These are phyloP conservation scores for Caenorhabditis remanei DNA, from an alignment of 1,140 invertebrate species.

Conservation along the genomic window DNA sequence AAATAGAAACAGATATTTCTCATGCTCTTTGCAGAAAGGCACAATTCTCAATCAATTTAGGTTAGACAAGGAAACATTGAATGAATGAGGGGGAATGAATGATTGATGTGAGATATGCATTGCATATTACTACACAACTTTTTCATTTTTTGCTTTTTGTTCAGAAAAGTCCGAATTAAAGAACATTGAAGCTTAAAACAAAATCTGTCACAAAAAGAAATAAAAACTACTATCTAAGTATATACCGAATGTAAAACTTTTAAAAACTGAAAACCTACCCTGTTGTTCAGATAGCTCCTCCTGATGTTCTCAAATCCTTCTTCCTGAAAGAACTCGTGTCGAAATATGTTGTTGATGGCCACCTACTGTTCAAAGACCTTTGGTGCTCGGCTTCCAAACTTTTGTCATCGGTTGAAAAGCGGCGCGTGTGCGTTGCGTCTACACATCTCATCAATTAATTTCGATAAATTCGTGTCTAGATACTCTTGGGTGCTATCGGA, in stretches of 20 bases:
- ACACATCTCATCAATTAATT: constrained; percentile 43
- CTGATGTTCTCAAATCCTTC: too few species aligned
- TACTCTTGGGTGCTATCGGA: not conserved
- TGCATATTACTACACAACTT: too few species aligned
- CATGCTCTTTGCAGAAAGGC: not conserved
- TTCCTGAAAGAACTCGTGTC: not conserved
- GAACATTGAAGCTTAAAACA: too few species aligned
- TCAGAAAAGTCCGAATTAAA: too few species aligned
- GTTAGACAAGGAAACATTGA: not conserved
- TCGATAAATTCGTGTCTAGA: not conserved
- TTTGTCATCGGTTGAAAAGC: constrained; percentile 40
- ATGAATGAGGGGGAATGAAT: not conserved
- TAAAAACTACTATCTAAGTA: too few species aligned
- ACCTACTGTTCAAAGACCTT: constrained; percentile 41
- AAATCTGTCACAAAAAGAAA: too few species aligned
- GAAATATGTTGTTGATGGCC: constrained; percentile 31
- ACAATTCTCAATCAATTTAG: not conserved
- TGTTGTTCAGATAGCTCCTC: too few species aligned
- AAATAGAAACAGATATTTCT: not conserved
- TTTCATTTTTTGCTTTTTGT: too few species aligned
- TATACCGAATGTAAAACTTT: too few species aligned
- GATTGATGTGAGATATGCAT: too few species aligned
- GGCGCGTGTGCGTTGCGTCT: constrained; percentile 39
- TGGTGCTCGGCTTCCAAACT: not conserved
- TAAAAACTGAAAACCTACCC: too few species aligned